Evolutionary conservation across 2,797 vertebrate genomes (phyloP), one percentile per base, ranked within the genome.

Genomic region (Dallia pectoralis): DNA sequence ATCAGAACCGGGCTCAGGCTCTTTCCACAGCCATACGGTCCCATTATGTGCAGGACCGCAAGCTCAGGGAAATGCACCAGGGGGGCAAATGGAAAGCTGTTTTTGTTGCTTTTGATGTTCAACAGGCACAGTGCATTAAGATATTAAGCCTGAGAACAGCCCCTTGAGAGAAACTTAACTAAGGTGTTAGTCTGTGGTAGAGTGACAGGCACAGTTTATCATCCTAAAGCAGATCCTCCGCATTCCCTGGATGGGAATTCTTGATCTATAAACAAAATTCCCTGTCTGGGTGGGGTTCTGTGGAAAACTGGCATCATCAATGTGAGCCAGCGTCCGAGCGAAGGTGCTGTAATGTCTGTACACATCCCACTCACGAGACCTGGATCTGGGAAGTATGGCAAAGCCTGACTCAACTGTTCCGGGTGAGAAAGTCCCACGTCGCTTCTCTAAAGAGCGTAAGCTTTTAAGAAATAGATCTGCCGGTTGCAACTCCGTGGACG

Each of bases 61-160:
- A 29, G 61, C 29, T 30, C 15, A 6, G 62, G 18, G 18, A 32
- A 64, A 64, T 19, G 30, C 5, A 16, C 27, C 30, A 64, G 32
- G 62, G 30, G 62, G 62, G 30, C 30, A 64, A 32, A 16, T 32
- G 62, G 62, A 64, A 29, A 30, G 15, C 62, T 32, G 62, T 64
- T 64, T 29, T 64, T 9, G 6, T 64, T 30, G 27, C 30, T 64
- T 64, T 64, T 64, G 62, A 64, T 64, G 62, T 64, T 64, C 19
- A 30, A 32, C 62, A 64, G 62, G 30, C 62, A 12, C 16, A 8
- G 16, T 30, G 62, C 30, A 59, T 59, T 14, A 59, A 25, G 53
- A 25, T 25, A 59, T 25, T 59, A 25, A 59, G 53, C 22, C 53
- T 14, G 53, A 22, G 53, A 59, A 59, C 53, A 27, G 22, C 53